Conservation (phyloP, 2,797 vertebrate species). For the Australoheros facetus region DNA sequence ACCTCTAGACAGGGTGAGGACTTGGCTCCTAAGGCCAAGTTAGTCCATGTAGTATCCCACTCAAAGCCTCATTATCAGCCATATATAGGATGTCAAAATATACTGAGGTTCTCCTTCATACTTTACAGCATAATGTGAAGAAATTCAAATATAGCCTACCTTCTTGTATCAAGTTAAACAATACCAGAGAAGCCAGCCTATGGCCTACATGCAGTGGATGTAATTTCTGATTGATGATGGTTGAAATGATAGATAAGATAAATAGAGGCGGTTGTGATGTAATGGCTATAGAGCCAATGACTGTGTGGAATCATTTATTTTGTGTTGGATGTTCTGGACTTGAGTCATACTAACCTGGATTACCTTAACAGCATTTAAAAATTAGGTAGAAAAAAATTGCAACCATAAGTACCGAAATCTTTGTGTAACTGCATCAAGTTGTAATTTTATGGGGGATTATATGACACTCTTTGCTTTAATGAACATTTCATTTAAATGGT, state of each 20-base stretch:
- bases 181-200: no score
- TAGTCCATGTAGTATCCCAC: no score
- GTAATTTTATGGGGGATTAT: neutral
- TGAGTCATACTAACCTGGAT: neutral
- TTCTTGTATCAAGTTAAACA: no score
- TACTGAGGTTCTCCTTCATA: neutral
- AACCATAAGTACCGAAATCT: neutral
- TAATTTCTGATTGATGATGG: no score
- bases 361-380: neutral
- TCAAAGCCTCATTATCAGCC: neutral
- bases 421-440: neutral
- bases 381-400: neutral
- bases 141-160: no score
- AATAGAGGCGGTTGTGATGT: no score
- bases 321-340: neutral
- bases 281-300: neutral
- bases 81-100: neutral
- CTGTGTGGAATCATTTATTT: neutral
- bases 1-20: neutral
- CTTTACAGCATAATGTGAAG: neutral
- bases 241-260: no score
- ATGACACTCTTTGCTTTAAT: neutral
- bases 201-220: no score
- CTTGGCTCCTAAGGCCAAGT: neutral
- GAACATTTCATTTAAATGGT: neutral